These are phyloP conservation scores for Eucera pruinosa DNA, from an alignment of 2,888 invertebrate species.

Conservation along the genomic window DNA sequence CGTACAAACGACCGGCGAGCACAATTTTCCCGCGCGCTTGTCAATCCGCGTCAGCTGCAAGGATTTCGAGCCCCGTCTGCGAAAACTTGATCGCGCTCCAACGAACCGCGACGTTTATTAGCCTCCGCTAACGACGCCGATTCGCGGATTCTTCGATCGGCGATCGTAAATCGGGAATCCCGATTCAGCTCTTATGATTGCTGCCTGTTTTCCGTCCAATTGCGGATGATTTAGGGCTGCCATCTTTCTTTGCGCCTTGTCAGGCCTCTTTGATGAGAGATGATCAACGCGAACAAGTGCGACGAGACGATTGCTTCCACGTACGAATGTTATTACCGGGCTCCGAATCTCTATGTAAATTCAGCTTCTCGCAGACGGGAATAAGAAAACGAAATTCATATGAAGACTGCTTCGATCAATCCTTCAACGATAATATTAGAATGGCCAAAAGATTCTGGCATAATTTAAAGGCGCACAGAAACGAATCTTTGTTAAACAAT, in stretches of 20 bases:
- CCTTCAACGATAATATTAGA: too few relatives aligned
- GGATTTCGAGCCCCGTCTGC: slow-evolving; percentile 14
- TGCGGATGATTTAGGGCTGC: slow-evolving; percentile 24
- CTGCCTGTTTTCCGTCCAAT: slow-evolving; percentile 15
- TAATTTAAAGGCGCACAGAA: too few relatives aligned
- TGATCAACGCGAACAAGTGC: not conserved
- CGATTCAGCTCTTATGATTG: slow-evolving; percentile 5
- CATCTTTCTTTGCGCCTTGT: not conserved
- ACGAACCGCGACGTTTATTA: slow-evolving; percentile 49
- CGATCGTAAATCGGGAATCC: slow-evolving; percentile 30
- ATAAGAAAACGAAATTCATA: too few relatives aligned
- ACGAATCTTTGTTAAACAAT: too few relatives aligned
- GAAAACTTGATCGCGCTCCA: slow-evolving; percentile 46
- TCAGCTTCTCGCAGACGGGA: too few relatives aligned
- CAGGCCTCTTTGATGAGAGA: not conserved
- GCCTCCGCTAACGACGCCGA: slow-evolving; percentile 43
- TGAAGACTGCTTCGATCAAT: too few relatives aligned
- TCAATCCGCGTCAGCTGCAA: slow-evolving; percentile 29
- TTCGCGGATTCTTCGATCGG: slow-evolving; percentile 4
- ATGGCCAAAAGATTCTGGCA: too few relatives aligned
- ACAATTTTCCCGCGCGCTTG: slow-evolving; percentile 1
- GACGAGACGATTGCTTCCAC: slow-evolving; percentile 18
- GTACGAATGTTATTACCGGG: not conserved
- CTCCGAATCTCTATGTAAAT: too few relatives aligned
- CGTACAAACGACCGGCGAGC: slow-evolving; percentile 2